Evolutionary conservation across 1,140 invertebrate species (phyloP).

Genomic region (Adoxophyes honmai): DNA sequence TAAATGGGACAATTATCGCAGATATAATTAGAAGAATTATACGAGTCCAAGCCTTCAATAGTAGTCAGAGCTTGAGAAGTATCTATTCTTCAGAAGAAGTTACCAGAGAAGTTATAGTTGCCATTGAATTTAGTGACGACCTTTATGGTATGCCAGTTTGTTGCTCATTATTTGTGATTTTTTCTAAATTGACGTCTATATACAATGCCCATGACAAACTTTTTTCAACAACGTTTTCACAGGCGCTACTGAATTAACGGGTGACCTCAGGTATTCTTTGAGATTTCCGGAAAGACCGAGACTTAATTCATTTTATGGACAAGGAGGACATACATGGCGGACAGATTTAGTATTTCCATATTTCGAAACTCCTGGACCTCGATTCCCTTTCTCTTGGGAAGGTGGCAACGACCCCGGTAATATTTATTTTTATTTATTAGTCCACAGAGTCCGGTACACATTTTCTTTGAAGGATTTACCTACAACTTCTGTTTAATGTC

Average conservation of each 20-base stretch:
- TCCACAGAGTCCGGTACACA: too few relatives aligned
- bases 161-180: background rate
- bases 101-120: constrained; percentile 53
- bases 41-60: constrained; percentile 40
- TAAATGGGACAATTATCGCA: constrained; percentile 34
- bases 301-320: constrained; percentile 54
- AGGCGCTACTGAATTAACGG: constrained; percentile 46
- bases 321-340: constrained; percentile 77
- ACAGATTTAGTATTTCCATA: constrained; percentile 82
- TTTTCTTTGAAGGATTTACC: constrained; percentile 3
- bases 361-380: constrained; percentile 83
- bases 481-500: constrained; percentile 32
- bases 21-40: constrained; percentile 45
- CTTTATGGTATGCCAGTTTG: constrained; percentile 39
- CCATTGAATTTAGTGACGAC: constrained; percentile 56
- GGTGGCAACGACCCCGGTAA: constrained; percentile 77
- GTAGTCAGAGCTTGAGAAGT: constrained; percentile 40
- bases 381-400: constrained; percentile 70
- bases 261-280: constrained; percentile 76
- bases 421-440: background rate
- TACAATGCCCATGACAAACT: too few relatives aligned
- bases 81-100: constrained; percentile 47
- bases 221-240: constrained; percentile 18
- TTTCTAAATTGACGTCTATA: too few relatives aligned
- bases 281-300: constrained; percentile 80